Evolutionary conservation across 2,888 invertebrate species (phyloP).

Genomic region (Scaptomyza flava): DNA sequence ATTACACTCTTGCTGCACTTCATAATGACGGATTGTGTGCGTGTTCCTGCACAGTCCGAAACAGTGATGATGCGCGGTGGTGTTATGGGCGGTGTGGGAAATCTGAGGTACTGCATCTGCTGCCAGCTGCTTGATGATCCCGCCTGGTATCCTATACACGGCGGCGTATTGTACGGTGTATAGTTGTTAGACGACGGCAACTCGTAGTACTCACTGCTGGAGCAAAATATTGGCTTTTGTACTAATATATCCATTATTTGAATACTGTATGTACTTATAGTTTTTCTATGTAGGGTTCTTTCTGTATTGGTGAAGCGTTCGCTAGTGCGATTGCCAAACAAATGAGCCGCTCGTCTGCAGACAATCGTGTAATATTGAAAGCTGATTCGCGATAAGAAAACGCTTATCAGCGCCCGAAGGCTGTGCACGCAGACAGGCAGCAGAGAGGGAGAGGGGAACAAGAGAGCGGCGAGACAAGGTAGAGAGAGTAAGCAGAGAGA

Average conservation of each 20-base stretch:
- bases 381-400: conserved; percentile 71
- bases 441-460: conserved; percentile 34
- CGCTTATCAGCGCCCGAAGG: conserved; percentile 76
- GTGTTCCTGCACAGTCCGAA: conserved; percentile 16
- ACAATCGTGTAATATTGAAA: conserved; percentile 79
- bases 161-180: conserved; percentile 67
- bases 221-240: conserved; percentile 63
- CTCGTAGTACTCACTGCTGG: conserved; percentile 50
- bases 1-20: conserved; percentile 76
- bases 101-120: conserved; percentile 67
- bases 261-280: background rate
- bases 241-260: conserved; percentile 64
- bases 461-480: background rate
- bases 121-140: conserved; percentile 33
- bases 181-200: conserved; percentile 52
- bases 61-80: conserved; percentile 59
- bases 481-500: conserved; percentile 3
- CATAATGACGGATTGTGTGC: conserved; percentile 84
- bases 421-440: conserved; percentile 75
- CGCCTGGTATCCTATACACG: conserved; percentile 48
- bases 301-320: conserved; percentile 38
- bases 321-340: conserved; percentile 68
- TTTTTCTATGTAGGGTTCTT: background rate
- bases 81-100: conserved; percentile 81
- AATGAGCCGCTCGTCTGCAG: conserved; percentile 75